These are phyloP conservation scores for Artibeus lituratus DNA, from an alignment of 2,797 vertebrate species.

Conservation along the genomic window DNA sequence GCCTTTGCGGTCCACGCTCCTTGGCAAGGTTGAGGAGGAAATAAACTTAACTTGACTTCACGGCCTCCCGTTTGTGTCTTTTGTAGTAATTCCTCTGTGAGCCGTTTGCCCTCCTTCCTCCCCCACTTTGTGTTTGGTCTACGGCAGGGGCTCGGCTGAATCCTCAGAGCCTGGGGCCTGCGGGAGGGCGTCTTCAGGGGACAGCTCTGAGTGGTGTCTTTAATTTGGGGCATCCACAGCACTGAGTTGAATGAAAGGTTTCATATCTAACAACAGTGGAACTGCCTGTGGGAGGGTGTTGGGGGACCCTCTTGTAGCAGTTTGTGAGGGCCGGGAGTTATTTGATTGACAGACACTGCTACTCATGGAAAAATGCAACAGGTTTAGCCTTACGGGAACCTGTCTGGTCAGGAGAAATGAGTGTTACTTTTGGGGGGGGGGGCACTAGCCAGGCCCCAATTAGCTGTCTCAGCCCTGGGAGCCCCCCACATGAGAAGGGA, in stretches of 20 bases:
- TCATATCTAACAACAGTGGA: not conserved
- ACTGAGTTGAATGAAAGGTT: not conserved
- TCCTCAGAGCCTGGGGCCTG: not conserved
- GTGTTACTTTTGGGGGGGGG: not conserved
- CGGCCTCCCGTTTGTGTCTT: not conserved
- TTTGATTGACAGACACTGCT: not conserved
- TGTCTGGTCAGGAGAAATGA: not conserved
- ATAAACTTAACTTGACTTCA: slow-evolving; percentile 50
- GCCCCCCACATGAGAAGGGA: not conserved
- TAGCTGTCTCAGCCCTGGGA: not conserved
- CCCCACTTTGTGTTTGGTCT: not conserved
- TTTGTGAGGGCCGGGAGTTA: not conserved
- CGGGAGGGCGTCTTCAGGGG: not conserved
- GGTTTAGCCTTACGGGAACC: not conserved
- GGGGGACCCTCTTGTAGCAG: not conserved
- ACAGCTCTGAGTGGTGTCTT: not conserved
- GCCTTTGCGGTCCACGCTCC: not conserved
- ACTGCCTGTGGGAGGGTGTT: not conserved
- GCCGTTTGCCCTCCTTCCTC: not conserved
- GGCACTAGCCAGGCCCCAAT: not conserved
- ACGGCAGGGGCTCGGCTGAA: fast-evolving
- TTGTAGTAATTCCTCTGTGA: not conserved
- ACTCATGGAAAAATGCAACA: not conserved
- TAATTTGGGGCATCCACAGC: not conserved
- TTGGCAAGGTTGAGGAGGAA: slow-evolving; percentile 4